These are phyloP conservation scores for Typhlichthys eigenmanni DNA, from an alignment of 2,797 vertebrate genomes.

Conservation along the genomic window DNA sequence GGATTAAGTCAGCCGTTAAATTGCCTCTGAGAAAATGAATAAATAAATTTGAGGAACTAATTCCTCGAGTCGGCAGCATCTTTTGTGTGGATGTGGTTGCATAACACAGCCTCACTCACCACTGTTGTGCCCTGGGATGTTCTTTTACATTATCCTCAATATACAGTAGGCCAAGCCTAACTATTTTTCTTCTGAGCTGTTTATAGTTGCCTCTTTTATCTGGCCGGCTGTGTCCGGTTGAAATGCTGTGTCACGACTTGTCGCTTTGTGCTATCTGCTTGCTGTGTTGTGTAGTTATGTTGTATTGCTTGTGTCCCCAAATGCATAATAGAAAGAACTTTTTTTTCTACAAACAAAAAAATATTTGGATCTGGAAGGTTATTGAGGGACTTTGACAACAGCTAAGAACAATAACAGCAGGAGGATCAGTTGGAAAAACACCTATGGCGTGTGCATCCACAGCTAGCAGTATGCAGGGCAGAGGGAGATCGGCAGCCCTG, in stretches of 20 bases:
- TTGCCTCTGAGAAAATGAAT: constrained; percentile 82
- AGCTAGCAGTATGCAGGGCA: constrained; percentile 39
- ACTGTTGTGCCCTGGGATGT: background rate
- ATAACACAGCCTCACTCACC: constrained; percentile 46
- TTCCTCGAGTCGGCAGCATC: constrained; percentile 73
- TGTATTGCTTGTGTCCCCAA: background rate
- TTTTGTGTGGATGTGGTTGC: constrained; percentile 64
- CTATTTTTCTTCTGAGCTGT: constrained; percentile 44
- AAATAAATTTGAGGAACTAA: constrained; percentile 80
- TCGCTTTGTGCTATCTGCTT: background rate
- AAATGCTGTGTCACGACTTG: background rate
- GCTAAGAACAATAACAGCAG: background rate
- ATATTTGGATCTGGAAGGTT: too few relatives aligned
- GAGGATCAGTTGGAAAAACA: constrained; percentile 28
- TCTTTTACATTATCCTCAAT: background rate
- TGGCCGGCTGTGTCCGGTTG: background rate
- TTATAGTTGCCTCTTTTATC: constrained; percentile 27
- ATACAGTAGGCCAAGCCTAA: constrained; percentile 25
- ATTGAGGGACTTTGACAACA: constrained; percentile 7
- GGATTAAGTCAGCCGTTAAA: constrained; percentile 81
- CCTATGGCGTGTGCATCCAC: constrained; percentile 39
- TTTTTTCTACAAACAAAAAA: background rate
- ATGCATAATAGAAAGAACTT: background rate
- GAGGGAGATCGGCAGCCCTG: constrained; percentile 54
- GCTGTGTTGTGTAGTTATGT: background rate